phyloP scores from a whole-genome alignment of 2,113 vertebrate species.

The Macquaria australasica region DNA sequence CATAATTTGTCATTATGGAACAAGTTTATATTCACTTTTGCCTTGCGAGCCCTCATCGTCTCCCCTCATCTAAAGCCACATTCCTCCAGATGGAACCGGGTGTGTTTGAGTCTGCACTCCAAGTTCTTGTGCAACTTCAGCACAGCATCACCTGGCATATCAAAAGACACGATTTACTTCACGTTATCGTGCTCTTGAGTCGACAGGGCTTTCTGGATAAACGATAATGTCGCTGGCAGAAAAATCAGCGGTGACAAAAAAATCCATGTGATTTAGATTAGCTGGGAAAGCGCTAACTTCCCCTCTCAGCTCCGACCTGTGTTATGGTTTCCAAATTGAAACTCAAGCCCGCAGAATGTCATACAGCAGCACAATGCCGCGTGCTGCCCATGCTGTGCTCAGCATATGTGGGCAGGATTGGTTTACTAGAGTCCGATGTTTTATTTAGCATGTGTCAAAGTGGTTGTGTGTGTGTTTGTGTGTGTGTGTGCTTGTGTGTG shows the following conservation, averaged over 20 bases:
- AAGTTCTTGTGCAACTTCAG: constrained; percentile 54
- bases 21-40: constrained; percentile 44
- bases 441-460: constrained; percentile 82
- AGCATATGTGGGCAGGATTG: constrained; percentile 80
- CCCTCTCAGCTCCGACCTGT: constrained; percentile 36
- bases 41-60: not conserved
- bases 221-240: constrained; percentile 1
- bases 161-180: constrained; percentile 13
- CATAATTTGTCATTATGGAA: constrained; percentile 51
- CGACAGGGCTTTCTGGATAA: constrained; percentile 7
- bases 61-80: constrained; percentile 34
- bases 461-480: constrained; percentile 50
- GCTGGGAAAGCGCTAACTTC: constrained; percentile 35
- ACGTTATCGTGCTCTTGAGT: constrained; percentile 7
- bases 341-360: constrained; percentile 73
- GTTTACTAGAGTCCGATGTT: constrained; percentile 79
- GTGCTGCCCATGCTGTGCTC: constrained; percentile 69
- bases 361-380: constrained; percentile 75
- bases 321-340: constrained; percentile 77
- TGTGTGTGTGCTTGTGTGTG: constrained; percentile 12
- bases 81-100: constrained; percentile 62
- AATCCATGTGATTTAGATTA: constrained; percentile 64
- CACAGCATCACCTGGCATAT: constrained; percentile 51
- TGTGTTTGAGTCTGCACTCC: constrained; percentile 46
- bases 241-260: constrained; percentile 45